phyloP scores from a whole-genome alignment of 2,113 vertebrate species.

The Gallinago undulata region DNA sequence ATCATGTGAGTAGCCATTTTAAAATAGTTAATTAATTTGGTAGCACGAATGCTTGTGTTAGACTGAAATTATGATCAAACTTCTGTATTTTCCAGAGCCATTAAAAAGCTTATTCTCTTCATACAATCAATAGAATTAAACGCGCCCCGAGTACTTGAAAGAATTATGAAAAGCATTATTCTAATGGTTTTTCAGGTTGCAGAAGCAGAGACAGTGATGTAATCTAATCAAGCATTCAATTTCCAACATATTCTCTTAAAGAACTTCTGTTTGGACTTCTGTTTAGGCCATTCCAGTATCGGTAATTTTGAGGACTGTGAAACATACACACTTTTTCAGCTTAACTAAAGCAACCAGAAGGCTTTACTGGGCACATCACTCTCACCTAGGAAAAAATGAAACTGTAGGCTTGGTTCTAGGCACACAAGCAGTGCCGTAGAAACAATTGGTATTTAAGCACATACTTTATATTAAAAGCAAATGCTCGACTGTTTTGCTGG shows the following conservation, averaged over 20 bases:
- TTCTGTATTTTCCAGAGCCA: neutral
- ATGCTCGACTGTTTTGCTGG: neutral
- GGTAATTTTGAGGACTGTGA: neutral
- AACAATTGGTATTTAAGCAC: neutral
- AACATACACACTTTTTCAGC: neutral
- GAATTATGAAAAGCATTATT: neutral
- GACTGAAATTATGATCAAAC: neutral
- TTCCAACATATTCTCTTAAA: neutral
- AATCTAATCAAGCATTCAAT: neutral
- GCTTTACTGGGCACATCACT: neutral
- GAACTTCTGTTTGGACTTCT: neutral
- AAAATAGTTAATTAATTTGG: neutral
- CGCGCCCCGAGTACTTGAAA: neutral
- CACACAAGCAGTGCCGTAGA: neutral
- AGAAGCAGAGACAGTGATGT: neutral
- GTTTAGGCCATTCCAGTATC: neutral
- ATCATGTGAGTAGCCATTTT: neutral
- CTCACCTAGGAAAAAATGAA: neutral
- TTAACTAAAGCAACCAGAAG: neutral
- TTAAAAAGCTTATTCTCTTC: neutral
- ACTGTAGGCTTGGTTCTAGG: neutral
- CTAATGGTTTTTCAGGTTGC: neutral
- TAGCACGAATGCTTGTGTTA: neutral
- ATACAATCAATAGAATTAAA: neutral
- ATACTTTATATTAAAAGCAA: conserved; percentile 16